These are phyloP conservation scores for Poecilobothrus nobilitatus DNA, from an alignment of 2,888 invertebrate genomes.

Conservation along the genomic window DNA sequence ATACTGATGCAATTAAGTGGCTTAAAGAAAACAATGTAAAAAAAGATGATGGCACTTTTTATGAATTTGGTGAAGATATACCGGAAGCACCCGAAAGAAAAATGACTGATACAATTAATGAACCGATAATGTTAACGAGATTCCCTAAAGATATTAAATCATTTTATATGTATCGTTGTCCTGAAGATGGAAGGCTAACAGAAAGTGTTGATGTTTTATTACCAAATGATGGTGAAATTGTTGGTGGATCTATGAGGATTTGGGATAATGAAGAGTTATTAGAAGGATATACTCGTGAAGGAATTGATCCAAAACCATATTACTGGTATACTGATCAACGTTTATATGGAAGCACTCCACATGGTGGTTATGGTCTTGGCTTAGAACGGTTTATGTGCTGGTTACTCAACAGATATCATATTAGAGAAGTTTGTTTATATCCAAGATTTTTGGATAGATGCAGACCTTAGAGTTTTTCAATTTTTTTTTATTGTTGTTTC, in stretches of 20 bases:
- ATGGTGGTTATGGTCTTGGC: conserved; percentile 97
- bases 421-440: conserved; percentile 95
- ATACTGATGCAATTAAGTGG: conserved; percentile 88
- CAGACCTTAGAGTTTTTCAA: conserved; percentile 56
- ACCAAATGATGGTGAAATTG: conserved; percentile 96
- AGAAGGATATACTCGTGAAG: conserved; percentile 69
- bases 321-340: conserved; percentile 99
- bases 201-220: conserved; percentile 96
- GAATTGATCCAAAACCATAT: conserved; percentile 87
- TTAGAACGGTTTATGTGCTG: conserved; percentile 96
- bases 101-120: conserved; percentile 96
- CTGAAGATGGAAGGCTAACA: conserved; percentile 76
- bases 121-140: conserved; percentile 88
- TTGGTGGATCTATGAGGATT: conserved; percentile 99
- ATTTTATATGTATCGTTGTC: conserved; percentile 93
- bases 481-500: too few species aligned
- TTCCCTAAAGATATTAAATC: conserved; percentile 96
- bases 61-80: conserved; percentile 98
- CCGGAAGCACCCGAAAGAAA: conserved; percentile 98
- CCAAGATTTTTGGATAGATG: conserved; percentile 95
- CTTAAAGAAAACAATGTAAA: conserved; percentile 84
- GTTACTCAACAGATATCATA: conserved; percentile 90
- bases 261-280: conserved; percentile 67
- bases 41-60: conserved; percentile 93
- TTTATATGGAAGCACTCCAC: conserved; percentile 88